phyloP scores from a whole-genome alignment of 2,888 invertebrate genomes.

The Lasioglossum malachurum region DNA sequence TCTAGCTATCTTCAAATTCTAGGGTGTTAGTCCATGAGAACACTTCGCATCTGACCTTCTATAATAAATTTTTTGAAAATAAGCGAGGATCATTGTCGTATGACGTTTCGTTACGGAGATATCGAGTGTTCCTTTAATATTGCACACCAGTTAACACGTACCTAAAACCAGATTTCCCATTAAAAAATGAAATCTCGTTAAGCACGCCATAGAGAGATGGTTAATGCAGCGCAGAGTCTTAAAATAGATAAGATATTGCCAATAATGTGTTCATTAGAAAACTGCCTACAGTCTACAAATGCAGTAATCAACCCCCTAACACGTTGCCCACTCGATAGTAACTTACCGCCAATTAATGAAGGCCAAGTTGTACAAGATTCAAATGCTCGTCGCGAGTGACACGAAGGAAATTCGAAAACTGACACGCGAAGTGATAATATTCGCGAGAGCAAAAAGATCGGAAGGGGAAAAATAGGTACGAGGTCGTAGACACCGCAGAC shows the following conservation, averaged over 20 bases:
- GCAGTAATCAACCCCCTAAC: neutral
- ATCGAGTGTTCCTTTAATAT: neutral
- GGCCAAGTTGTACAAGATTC: neutral
- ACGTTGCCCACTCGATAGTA: neutral
- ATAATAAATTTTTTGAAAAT: neutral
- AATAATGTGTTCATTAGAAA: constrained; percentile 6
- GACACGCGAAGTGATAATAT: constrained; percentile 1
- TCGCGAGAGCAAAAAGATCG: neutral
- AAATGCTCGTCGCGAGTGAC: neutral
- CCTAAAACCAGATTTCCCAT: neutral
- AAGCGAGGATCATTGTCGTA: neutral
- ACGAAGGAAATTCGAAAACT: neutral
- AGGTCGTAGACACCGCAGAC: constrained; percentile 44
- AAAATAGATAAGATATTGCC: neutral
- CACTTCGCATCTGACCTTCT: no score
- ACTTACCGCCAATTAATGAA: neutral
- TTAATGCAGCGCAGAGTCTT: neutral
- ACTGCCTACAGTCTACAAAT: neutral
- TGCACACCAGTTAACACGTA: neutral
- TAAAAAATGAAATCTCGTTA: neutral
- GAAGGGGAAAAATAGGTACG: constrained; percentile 17
- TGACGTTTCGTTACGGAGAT: neutral
- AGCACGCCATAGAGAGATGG: neutral
- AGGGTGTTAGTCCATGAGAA: neutral
- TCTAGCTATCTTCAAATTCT: neutral